Conservation (phyloP, 1,140 invertebrate genomes). For the Lordiphosa collinella region DNA sequence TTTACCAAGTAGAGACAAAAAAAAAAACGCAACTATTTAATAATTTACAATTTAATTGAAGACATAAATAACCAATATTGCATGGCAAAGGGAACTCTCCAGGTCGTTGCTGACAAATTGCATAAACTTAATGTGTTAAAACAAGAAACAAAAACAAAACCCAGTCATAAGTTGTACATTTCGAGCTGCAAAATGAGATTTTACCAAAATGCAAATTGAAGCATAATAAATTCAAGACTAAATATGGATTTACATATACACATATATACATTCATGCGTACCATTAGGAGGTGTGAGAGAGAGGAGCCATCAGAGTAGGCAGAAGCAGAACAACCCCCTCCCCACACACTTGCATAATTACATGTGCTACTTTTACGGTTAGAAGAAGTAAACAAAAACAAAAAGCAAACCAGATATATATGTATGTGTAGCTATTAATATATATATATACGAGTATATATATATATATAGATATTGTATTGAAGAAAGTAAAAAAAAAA, state of each 20-base stretch:
- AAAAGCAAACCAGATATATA: conserved; percentile 31
- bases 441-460: conserved; percentile 10
- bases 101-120: conserved; percentile 4
- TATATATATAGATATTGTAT: conserved; percentile 21
- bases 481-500: conserved; percentile 8
- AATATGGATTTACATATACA: conserved; percentile 33
- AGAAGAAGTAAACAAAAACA: conserved; percentile 23
- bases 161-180: conserved; percentile 60
- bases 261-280: conserved; percentile 16
- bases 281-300: no score
- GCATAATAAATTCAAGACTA: conserved; percentile 66
- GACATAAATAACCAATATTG: conserved; percentile 32
- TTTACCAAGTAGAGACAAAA: conserved; percentile 59
- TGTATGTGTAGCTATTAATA: conserved; percentile 33
- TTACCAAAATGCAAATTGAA: conserved; percentile 58
- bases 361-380: conserved; percentile 44
- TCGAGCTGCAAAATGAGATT: conserved; percentile 50
- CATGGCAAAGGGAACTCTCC: conserved; percentile 8
- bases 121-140: conserved; percentile 10
- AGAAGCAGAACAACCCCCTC: not conserved
- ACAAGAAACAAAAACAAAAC: conserved; percentile 14
- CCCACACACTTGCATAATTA: conserved; percentile 22
- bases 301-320: not conserved
- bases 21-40: conserved; percentile 31
- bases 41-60: conserved; percentile 54